phyloP scores from a whole-genome alignment of 2,113 vertebrate species.

The Macaca mulatta region DNA sequence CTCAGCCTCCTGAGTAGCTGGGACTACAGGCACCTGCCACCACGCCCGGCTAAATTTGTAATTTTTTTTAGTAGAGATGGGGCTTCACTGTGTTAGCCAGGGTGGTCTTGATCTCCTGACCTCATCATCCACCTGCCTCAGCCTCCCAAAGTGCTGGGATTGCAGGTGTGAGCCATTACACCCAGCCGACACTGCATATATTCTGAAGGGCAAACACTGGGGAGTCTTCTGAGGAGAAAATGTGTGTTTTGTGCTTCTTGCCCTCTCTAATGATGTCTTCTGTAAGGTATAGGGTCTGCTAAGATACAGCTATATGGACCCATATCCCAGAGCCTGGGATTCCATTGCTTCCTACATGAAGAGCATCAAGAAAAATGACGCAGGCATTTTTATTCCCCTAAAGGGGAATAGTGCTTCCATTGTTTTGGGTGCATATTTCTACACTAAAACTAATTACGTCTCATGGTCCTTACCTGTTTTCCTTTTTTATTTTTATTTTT shows the following conservation, averaged over 20 bases:
- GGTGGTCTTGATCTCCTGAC: too few species aligned
- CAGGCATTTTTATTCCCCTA: neutral
- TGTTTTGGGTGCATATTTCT: neutral
- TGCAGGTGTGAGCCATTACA: fast-evolving
- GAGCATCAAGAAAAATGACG: neutral
- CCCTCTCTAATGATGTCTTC: neutral
- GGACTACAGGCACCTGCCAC: too few species aligned
- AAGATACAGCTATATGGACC: neutral
- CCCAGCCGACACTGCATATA: neutral
- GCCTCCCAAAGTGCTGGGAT: too few species aligned
- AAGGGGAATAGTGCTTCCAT: neutral
- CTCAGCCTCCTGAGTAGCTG: too few species aligned
- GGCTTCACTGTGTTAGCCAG: too few species aligned
- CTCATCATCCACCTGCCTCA: too few species aligned
- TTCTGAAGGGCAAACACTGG: neutral
- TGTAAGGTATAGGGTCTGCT: neutral
- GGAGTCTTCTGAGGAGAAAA: neutral
- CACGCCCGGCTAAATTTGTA: too few species aligned
- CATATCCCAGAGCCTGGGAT: neutral
- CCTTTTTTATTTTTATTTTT: too few species aligned
- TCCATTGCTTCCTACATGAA: neutral
- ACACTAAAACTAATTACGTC: neutral
- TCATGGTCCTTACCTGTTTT: neutral
- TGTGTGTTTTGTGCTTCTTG: neutral
- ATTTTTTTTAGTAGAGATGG: too few species aligned